phyloP scores from a whole-genome alignment of 1,140 invertebrate genomes.

The Plectrocnemia conspersa region DNA sequence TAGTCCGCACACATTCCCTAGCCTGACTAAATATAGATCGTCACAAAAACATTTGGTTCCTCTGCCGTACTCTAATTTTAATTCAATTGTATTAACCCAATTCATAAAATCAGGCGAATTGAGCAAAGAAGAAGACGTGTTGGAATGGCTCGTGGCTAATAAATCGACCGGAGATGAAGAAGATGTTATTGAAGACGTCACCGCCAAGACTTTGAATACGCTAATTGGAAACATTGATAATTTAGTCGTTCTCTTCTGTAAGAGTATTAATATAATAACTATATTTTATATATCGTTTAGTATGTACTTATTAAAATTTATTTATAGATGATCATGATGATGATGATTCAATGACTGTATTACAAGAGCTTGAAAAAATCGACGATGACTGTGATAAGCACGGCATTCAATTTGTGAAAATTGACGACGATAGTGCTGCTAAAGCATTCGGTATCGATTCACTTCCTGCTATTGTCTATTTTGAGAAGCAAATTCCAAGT shows the following conservation, averaged over 20 bases:
- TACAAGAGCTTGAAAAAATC: constrained; percentile 85
- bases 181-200: constrained; percentile 91
- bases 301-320: not conserved
- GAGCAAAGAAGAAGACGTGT: constrained; percentile 84
- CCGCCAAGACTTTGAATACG: constrained; percentile 78
- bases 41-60: too few relatives aligned
- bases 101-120: constrained; percentile 66
- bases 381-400: constrained; percentile 89
- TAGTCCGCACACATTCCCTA: too few relatives aligned
- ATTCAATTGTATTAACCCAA: not conserved
- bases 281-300: constrained; percentile 1
- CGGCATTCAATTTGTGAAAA: constrained; percentile 92
- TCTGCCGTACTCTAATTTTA: too few relatives aligned
- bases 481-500: constrained; percentile 88
- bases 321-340: constrained; percentile 75
- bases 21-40: too few relatives aligned
- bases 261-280: constrained; percentile 40
- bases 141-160: constrained; percentile 89
- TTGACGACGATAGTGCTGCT: constrained; percentile 77
- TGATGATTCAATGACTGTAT: constrained; percentile 76
- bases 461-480: constrained; percentile 83
- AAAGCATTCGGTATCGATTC: constrained; percentile 82
- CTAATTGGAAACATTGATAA: constrained; percentile 87
- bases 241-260: constrained; percentile 90
- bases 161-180: constrained; percentile 90